These are phyloP conservation scores for Gulo gulo DNA, from an alignment of 2,113 vertebrate species.

Conservation along the genomic window DNA sequence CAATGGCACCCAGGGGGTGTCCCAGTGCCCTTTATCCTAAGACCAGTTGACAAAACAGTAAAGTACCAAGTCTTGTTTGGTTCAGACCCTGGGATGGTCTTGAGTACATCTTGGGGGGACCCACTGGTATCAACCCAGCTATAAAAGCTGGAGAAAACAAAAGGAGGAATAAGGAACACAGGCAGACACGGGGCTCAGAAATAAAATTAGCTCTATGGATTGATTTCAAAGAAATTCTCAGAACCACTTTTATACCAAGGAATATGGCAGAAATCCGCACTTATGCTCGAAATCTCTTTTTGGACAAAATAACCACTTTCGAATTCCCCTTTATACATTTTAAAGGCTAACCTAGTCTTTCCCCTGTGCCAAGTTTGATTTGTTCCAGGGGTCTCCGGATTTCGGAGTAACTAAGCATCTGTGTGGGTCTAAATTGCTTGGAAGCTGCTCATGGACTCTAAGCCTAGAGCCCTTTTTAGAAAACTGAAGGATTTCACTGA, in stretches of 20 bases:
- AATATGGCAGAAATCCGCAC: not conserved
- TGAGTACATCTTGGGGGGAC: rapidly evolving
- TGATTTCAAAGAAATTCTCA: not conserved
- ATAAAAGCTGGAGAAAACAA: not conserved
- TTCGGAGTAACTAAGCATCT: not conserved
- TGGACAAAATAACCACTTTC: not conserved
- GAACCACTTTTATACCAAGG: not conserved
- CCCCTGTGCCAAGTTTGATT: not conserved
- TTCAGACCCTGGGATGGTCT: not conserved
- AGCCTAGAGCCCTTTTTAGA: not conserved
- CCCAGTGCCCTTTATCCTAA: not conserved
- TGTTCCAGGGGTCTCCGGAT: not conserved
- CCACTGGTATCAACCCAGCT: not conserved
- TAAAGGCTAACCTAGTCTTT: not conserved
- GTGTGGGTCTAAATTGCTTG: not conserved
- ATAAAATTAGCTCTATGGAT: not conserved
- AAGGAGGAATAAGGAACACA: not conserved
- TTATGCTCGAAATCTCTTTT: not conserved
- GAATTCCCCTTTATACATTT: not conserved
- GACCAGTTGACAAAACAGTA: not conserved
- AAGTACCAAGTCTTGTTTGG: not conserved
- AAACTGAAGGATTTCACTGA: conserved; percentile 1
- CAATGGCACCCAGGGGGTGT: too few relatives aligned
- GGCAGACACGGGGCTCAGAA: not conserved
- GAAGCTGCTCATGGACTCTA: not conserved